phyloP scores from a whole-genome alignment of 1,140 invertebrate species.

The Rhagoletis pomonella region DNA sequence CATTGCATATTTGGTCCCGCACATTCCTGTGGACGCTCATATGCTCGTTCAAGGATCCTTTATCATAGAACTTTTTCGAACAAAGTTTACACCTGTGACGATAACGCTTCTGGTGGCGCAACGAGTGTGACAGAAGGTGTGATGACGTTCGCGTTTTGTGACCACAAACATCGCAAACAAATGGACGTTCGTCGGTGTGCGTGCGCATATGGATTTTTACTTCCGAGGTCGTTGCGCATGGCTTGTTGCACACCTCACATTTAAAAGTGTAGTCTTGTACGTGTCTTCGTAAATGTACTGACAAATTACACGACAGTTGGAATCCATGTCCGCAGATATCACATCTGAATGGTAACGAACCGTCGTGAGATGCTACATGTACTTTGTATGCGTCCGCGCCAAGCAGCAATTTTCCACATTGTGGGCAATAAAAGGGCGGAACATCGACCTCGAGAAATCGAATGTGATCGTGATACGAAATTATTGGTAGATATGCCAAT shows the following conservation, averaged over 20 bases:
- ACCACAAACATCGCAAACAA: constrained; percentile 63
- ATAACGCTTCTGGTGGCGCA: constrained; percentile 23
- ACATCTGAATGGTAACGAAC: neutral
- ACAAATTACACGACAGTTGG: constrained; percentile 24
- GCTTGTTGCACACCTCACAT: neutral
- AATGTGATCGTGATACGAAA: constrained; percentile 6
- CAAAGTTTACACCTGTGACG: constrained; percentile 46
- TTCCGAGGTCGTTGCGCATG: constrained; percentile 13
- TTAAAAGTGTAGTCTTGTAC: constrained; percentile 30
- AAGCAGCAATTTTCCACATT: neutral
- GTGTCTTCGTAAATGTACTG: constrained; percentile 39
- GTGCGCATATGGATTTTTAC: constrained; percentile 60
- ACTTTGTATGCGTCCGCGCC: constrained; percentile 6
- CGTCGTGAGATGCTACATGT: neutral
- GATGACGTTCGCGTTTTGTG: neutral
- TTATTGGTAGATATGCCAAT: neutral
- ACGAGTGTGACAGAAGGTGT: no score
- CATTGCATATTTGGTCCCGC: neutral
- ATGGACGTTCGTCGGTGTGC: constrained; percentile 59
- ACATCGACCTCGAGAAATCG: neutral
- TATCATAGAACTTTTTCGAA: constrained; percentile 37
- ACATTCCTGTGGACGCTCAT: constrained; percentile 44
- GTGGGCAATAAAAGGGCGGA: constrained; percentile 29
- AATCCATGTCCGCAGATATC: constrained; percentile 59
- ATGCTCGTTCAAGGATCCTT: constrained; percentile 33